phyloP scores from a whole-genome alignment of 2,113 vertebrate genomes.

The Platysteira castanea region DNA sequence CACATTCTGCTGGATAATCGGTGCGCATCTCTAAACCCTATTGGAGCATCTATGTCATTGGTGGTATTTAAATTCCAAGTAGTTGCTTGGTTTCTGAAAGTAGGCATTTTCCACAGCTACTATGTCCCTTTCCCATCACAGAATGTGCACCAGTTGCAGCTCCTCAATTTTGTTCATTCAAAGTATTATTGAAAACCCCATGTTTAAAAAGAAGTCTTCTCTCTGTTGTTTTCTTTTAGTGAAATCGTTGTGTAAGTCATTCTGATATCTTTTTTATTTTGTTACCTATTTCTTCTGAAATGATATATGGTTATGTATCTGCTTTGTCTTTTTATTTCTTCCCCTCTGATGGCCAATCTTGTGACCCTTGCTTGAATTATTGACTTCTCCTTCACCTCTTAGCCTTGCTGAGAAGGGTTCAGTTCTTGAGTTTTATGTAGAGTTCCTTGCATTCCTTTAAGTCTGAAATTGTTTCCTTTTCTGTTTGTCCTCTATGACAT shows the following conservation, averaged over 20 bases:
- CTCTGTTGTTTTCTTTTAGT: not conserved
- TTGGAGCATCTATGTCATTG: not conserved
- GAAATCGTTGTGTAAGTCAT: not conserved
- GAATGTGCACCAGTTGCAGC: not conserved
- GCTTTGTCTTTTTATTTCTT: not conserved
- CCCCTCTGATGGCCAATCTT: not conserved
- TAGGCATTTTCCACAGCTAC: not conserved
- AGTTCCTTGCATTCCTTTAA: not conserved
- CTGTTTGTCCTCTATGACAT: not conserved
- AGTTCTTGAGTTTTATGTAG: not conserved
- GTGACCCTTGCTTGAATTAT: not conserved
- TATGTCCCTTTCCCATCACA: not conserved
- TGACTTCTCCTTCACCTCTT: not conserved
- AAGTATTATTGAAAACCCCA: not conserved
- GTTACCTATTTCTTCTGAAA: not conserved
- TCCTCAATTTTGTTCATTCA: not conserved
- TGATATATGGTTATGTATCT: not conserved
- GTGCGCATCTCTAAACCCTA: constrained; percentile 57
- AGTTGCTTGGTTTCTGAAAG: not conserved
- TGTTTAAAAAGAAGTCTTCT: not conserved
- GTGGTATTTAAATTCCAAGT: not conserved
- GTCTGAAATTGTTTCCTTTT: not conserved
- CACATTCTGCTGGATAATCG: constrained; percentile 91
- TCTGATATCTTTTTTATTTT: not conserved
- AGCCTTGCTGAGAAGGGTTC: not conserved